phyloP scores from a whole-genome alignment of 1,140 invertebrate species.

The Rhynchophorus ferrugineus region DNA sequence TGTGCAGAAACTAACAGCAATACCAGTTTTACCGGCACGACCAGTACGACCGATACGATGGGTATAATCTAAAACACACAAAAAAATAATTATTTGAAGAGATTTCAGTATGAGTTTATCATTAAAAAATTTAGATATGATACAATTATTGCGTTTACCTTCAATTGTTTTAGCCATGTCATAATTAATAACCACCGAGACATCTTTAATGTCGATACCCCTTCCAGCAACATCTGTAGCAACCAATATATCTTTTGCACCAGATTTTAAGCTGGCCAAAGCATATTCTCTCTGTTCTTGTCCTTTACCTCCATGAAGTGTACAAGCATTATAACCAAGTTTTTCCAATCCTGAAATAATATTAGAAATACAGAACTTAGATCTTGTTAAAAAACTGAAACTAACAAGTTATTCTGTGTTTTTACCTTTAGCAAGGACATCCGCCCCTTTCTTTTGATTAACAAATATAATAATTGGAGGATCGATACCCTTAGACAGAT shows the following conservation, averaged over 20 bases:
- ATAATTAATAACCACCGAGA: constrained; percentile 97
- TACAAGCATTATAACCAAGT: constrained; percentile 93
- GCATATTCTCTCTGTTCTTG: constrained; percentile 99
- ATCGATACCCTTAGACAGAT: constrained; percentile 78
- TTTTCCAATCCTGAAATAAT: constrained; percentile 70
- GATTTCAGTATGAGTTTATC: not conserved
- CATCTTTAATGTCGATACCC: constrained; percentile 99
- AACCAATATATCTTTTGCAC: constrained; percentile 96
- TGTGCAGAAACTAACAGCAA: constrained; percentile 93
- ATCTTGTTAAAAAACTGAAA: too few relatives aligned
- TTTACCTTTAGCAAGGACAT: constrained; percentile 85
- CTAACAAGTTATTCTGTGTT: too few relatives aligned
- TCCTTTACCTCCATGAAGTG: constrained; percentile 98
- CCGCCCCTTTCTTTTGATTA: constrained; percentile 99
- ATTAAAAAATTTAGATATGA: too few relatives aligned
- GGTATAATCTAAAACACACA: constrained; percentile 76
- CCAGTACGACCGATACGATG: constrained; percentile 99
- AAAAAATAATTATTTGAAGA: not conserved
- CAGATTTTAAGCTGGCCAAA: constrained; percentile 87
- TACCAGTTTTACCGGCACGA: constrained; percentile 94
- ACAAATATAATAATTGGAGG: constrained; percentile 99
- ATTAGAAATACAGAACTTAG: not conserved
- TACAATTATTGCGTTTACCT: constrained; percentile 52
- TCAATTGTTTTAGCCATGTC: constrained; percentile 99
- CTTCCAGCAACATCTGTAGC: constrained; percentile 99